phyloP scores from a whole-genome alignment of 1,140 invertebrate species.

The Nasonia longicornis region DNA sequence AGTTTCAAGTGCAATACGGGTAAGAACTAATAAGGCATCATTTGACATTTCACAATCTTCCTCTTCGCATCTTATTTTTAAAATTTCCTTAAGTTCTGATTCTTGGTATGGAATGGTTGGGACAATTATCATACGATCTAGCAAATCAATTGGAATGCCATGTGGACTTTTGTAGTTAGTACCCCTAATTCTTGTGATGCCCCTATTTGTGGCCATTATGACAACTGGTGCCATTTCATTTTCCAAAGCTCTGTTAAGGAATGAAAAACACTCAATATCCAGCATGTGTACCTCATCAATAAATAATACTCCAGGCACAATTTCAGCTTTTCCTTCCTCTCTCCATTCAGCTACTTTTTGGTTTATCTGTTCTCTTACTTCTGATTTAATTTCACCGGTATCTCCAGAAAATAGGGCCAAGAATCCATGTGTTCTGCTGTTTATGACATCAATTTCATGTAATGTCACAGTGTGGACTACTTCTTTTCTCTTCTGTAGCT shows the following conservation, averaged over 20 bases:
- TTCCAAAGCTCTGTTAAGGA: slow-evolving; percentile 95
- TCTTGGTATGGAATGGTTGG: slow-evolving; percentile 90
- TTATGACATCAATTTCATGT: slow-evolving; percentile 99
- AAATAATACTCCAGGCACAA: slow-evolving; percentile 95
- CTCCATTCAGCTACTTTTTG: slow-evolving; percentile 98
- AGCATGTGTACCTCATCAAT: slow-evolving; percentile 97
- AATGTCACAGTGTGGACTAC: slow-evolving; percentile 98
- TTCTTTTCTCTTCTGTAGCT: slow-evolving; percentile 98
- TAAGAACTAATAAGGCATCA: slow-evolving; percentile 92
- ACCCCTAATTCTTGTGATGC: slow-evolving; percentile 93
- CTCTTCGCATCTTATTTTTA: slow-evolving; percentile 95
- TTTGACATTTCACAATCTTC: slow-evolving; percentile 96
- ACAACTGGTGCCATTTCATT: slow-evolving; percentile 97
- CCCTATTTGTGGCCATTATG: slow-evolving; percentile 99
- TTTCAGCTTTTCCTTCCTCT: slow-evolving; percentile 99
- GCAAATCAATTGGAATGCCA: slow-evolving; percentile 95
- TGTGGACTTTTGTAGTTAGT: slow-evolving; percentile 95
- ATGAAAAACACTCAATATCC: slow-evolving; percentile 99
- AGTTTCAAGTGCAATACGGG: slow-evolving; percentile 92
- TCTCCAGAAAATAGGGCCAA: slow-evolving; percentile 97
- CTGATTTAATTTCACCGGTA: slow-evolving; percentile 98
- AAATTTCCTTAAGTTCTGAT: slow-evolving; percentile 91
- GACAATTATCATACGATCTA: slow-evolving; percentile 97
- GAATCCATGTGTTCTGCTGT: slow-evolving; percentile 96
- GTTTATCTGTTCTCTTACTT: slow-evolving; percentile 98